Evolutionary conservation across 2,113 vertebrate genomes (phyloP), one percentile per base, ranked within the genome.

Genomic region (Oreocharis arfaki): DNA sequence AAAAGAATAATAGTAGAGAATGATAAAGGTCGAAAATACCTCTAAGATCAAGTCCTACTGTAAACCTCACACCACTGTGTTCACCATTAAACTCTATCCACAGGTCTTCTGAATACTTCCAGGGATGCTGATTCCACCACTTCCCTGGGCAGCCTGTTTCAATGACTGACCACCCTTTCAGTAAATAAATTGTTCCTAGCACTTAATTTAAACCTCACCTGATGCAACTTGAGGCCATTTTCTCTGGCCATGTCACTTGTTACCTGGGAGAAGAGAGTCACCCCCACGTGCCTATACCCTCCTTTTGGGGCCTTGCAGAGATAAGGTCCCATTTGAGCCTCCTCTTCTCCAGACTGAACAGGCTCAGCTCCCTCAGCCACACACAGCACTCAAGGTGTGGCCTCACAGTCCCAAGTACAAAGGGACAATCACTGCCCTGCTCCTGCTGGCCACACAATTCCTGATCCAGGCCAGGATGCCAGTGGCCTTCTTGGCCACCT

Each of bases 71-170:
- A n/a, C 24, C 61, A 46, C 28, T 7, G 12, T 17, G 39, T 3
- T 68, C 30, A 53, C 10, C 39, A 60, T 61, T 26, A 75, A 50
- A 67, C 20, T 27, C 52, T 12, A 74, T 6, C 11, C 44, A 46
- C 13, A 18, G 0, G 0, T 19, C 20, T 55, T 82, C 6, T 30
- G 24, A 75, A 47, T 4, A 15, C 19, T 46, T 67, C 19, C 39
- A 81, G 6, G 77, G 27, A 59, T 21, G 33, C 27, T 6, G 33
- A 74, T 30, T 67, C 13, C 19, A 81, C 19, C 46, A 39, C 39
- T 30, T 44, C 13, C 39, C n/a, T 26, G 20, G 28, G 33, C 13
- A 89, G 27, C 16, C n/a, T 37, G 28, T 22, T 75, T 10, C 53
- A 47, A 10, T 1, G 3, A 39, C 39, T 52, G 46, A 47, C 16